Conservation (phyloP, 2,797 vertebrate species). For the Enteromius unitaeniatus region DNA sequence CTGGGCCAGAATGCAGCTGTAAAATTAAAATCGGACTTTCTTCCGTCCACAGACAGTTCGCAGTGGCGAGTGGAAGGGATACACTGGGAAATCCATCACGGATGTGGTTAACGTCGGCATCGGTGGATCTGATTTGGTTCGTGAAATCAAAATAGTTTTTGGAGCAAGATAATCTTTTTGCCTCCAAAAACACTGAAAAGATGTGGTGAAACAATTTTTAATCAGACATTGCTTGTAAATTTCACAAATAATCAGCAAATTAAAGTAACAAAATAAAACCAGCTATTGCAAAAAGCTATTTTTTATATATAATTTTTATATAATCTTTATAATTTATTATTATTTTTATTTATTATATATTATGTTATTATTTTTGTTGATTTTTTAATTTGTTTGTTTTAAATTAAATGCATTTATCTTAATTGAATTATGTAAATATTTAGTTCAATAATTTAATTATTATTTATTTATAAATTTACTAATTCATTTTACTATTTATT, state of each 20-base stretch:
- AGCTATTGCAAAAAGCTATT: no score
- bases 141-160: slow-evolving; percentile 52
- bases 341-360: no score
- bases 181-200: neutral
- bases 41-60: slow-evolving; percentile 84
- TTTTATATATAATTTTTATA: no score
- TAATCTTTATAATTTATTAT: no score
- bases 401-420: neutral
- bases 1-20: no score
- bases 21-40: neutral
- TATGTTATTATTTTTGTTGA: no score
- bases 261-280: no score
- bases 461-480: neutral
- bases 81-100: slow-evolving; percentile 91
- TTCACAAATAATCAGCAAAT: neutral
- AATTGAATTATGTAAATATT: neutral
- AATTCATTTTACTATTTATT: neutral
- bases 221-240: neutral
- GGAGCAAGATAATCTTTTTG: neutral
- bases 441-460: neutral
- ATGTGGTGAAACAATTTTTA: no score
- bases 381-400: neutral
- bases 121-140: slow-evolving; percentile 95
- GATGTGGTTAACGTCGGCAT: slow-evolving; percentile 97
- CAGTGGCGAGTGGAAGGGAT: slow-evolving; percentile 94